Evolutionary conservation across 2,113 vertebrate genomes (phyloP), one percentile per base, ranked within the genome.

Genomic region (Circaetus gallicus): DNA sequence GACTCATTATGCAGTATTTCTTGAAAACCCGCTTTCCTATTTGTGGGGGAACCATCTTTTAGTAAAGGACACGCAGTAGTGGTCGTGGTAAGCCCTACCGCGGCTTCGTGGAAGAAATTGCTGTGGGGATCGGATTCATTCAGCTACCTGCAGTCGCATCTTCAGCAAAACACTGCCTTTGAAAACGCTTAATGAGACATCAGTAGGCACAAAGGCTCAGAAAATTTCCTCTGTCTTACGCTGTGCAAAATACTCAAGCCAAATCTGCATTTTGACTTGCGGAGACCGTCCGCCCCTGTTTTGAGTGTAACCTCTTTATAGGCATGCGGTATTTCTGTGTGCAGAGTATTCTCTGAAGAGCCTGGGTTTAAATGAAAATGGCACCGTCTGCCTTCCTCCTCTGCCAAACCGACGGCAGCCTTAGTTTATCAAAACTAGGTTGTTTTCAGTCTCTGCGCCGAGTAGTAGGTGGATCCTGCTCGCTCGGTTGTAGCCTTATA

Each of bases 1-100:
- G 97, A 98, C 95, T 98, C 97, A 98, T 94, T 93, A 96, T 98
- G 97, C 97, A 97, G 97, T 82, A 93, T 97, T 97, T 97, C 96
- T 94, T 94, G 96, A 97, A 97, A 97, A 96, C 93, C 97, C 87
- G 76, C 79, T 96, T 93, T 81, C 70, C 76, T 43, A 25, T 93
- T 86, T 94, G 69, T 55, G 95, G 86, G 88, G 93, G 58, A 96
- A 86, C 73, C 62, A 45, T 88, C 42, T 42, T 55, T 80, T 56
- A 80, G 56, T 61, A 38, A 71, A 74, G 67, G 63, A 13, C 43
- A 32, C 2, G 58, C 49, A 10, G 69, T 3, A 47, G 77, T 29
- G 91, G 79, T 72, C 32, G 47, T 9, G 43, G 42, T 14, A 17
- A 73, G 61, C 71, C 36, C 2, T 6, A 1, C 34, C 8, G 36